These are phyloP conservation scores for Mya arenaria DNA, from an alignment of 1,140 invertebrate species.

Conservation along the genomic window DNA sequence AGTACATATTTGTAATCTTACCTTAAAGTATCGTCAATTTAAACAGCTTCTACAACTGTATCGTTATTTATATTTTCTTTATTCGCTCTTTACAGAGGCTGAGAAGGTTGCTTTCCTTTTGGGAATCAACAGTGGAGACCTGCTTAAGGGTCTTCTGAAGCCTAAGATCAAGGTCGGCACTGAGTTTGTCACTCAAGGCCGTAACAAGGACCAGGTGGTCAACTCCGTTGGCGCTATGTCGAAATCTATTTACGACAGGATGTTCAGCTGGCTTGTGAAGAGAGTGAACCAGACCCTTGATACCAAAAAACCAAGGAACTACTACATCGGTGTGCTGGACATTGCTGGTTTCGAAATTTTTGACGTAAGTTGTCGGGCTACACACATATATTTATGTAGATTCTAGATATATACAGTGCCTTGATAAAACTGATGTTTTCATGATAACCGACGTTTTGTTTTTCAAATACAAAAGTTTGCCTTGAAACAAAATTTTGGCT, in stretches of 20 bases:
- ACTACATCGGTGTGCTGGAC: constrained; percentile 99
- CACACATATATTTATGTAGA: background rate
- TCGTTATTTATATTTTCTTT: no score
- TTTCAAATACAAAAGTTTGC: no score
- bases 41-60: no score
- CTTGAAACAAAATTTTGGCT: no score
- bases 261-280: constrained; percentile 98
- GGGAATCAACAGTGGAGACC: constrained; percentile 83
- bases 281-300: constrained; percentile 99
- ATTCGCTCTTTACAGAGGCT: constrained; percentile 87
- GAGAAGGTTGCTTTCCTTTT: constrained; percentile 94
- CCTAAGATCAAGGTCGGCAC: constrained; percentile 87
- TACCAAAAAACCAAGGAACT: constrained; percentile 97
- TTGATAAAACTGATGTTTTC: no score
- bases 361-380: constrained; percentile 89
- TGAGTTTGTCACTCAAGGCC: constrained; percentile 98
- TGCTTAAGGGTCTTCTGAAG: constrained; percentile 83
- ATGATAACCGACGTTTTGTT: no score
- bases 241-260: constrained; percentile 97
- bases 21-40: no score
- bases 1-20: no score
- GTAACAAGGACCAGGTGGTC: constrained; percentile 95
- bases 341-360: constrained; percentile 99
- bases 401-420: background rate
- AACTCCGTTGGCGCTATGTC: constrained; percentile 97